These are phyloP conservation scores for Heteronetta atricapilla DNA, from an alignment of 2,113 vertebrate species.

Conservation along the genomic window DNA sequence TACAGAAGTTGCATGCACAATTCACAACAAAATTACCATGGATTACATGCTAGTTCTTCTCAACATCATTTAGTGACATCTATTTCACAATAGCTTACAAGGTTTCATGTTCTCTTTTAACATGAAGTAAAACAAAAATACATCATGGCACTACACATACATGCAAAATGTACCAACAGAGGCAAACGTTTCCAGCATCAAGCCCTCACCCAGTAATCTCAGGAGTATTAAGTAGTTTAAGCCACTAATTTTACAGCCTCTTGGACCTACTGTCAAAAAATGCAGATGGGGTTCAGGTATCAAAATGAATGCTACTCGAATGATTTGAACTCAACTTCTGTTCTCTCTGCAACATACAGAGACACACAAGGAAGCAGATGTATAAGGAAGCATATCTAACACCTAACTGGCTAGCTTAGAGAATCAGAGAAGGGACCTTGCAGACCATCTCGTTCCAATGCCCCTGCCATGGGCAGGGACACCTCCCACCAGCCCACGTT, in stretches of 20 bases:
- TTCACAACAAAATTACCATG: not conserved
- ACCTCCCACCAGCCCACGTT: no score
- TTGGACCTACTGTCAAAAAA: not conserved
- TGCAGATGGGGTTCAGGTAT: not conserved
- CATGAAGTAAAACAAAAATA: not conserved
- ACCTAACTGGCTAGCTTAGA: not conserved
- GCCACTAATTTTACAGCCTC: not conserved
- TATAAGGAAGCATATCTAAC: not conserved
- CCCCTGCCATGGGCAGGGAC: no score
- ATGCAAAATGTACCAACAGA: not conserved
- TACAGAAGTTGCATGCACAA: not conserved
- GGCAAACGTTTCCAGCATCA: not conserved
- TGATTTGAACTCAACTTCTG: not conserved
- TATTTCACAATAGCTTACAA: not conserved
- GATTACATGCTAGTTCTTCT: not conserved
- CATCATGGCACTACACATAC: accelerated
- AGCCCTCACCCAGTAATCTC: not conserved
- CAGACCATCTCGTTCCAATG: no score
- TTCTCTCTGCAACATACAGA: not conserved
- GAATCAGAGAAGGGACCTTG: no score
- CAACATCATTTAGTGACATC: not conserved
- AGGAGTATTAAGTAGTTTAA: not conserved
- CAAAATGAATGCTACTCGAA: not conserved
- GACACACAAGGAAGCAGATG: not conserved
- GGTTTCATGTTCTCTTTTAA: not conserved